Conservation (phyloP, 2,797 vertebrate genomes). For the Macrochelys suwanniensis region DNA sequence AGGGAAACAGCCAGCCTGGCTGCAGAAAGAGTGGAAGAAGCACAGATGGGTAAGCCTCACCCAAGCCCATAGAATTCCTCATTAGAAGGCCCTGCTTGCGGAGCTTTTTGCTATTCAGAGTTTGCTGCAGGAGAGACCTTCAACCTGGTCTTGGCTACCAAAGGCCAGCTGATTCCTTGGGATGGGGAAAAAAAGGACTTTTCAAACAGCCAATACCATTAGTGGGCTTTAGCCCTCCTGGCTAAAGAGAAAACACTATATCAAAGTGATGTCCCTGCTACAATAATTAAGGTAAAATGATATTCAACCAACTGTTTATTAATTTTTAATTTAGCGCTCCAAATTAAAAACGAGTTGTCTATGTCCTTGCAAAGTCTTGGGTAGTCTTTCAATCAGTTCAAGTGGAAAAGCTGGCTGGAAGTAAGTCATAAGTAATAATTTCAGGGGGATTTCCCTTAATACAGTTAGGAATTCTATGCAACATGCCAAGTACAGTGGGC, state of each 20-base stretch:
- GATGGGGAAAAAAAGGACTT: neutral
- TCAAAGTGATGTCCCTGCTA: no score
- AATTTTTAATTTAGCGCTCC: no score
- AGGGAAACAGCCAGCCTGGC: neutral
- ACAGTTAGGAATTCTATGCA: neutral
- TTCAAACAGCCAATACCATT: neutral
- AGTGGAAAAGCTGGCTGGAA: neutral
- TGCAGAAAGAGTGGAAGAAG: neutral
- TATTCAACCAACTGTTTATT: no score
- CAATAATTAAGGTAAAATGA: no score
- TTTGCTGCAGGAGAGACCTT: neutral
- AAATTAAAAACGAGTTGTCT: neutral
- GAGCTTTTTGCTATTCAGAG: neutral
- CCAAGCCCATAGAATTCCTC: neutral
- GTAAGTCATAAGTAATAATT: neutral
- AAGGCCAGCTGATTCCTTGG: accelerated
- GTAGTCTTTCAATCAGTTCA: neutral
- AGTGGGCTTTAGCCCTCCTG: neutral
- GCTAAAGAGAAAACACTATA: no score
- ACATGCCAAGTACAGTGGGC: neutral
- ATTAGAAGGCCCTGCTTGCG: neutral
- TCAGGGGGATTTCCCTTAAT: neutral
- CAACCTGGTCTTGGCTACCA: neutral
- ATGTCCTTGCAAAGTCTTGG: neutral
- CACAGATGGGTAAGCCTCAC: accelerated